Evolutionary conservation across 2,888 invertebrate species (phyloP), one percentile per base, ranked within the genome.

Genomic region (Perithous albicinctus): DNA sequence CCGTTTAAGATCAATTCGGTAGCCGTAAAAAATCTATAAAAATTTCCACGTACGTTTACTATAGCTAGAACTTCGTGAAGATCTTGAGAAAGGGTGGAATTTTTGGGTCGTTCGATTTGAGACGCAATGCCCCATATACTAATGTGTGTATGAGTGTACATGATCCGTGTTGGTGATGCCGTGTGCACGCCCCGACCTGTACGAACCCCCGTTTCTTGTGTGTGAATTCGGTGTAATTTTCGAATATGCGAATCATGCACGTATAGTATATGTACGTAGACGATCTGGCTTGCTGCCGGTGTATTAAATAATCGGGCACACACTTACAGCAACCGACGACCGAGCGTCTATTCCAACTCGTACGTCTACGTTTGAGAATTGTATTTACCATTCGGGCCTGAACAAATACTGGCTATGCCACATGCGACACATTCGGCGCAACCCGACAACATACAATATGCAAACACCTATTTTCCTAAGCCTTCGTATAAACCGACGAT

Each of bases 351-450:
- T 70, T 54, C 51, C 29, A 18, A 29, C 32, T 35, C 38, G 51
- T 20, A 35, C 41, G 61, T 43, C 29, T 59, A 73, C 63, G 59
- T 64, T 78, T 78, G 72, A 67, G 81, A 84, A 82, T 82, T 63
- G 83, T 84, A 85, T 85, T 84, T 85, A 78, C 83, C 76, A 82
- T 85, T 84, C 84, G 78, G 81, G 84, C 85, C 86, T 86, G 85
- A 85, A 85, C 82, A 86, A 86, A 86, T 80, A 85, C 85, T 85
- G 82, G 72, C 83, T 74, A 73, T 84, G 84, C 76, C 83, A 80
- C 81, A 82, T 84, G 74, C 83, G 81, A 83, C 80, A 82, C 76
- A 83, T 81, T 80, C 82, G 84, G 75, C 67, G 67, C 75, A 80
- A 73, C 73, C 59, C 74, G 64, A 77, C 73, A 66, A 61, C 77